Conservation (phyloP, 2,797 vertebrate genomes). For the Hippoglossus hippoglossus region DNA sequence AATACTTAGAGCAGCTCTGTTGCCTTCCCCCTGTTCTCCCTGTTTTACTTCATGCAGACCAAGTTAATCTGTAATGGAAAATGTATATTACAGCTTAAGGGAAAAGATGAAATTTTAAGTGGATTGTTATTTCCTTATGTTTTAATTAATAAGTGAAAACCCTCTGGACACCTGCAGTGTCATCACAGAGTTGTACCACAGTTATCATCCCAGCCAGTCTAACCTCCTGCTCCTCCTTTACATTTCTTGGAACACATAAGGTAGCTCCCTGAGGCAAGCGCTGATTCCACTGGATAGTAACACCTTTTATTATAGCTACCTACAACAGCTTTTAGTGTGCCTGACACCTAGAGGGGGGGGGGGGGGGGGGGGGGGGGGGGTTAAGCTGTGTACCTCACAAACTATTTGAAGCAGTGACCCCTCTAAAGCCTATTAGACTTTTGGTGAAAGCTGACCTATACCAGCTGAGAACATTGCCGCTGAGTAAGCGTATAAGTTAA, state of each 20-base stretch:
- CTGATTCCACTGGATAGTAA: conserved; percentile 64
- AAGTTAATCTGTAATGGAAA: conserved; percentile 23
- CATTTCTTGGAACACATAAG: conserved; percentile 55
- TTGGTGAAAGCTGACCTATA: conserved; percentile 44
- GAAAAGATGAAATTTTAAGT: conserved; percentile 7
- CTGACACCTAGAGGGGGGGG: conserved; percentile 46
- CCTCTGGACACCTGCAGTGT: conserved; percentile 26
- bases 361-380: conserved; percentile 42
- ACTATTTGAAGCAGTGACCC: conserved; percentile 55
- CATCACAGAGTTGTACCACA: conserved; percentile 23
- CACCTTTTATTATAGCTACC: conserved; percentile 66
- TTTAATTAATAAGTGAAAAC: conserved; percentile 15
- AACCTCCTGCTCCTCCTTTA: conserved; percentile 36
- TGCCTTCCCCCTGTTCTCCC: conserved; percentile 4
- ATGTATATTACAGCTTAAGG: conserved; percentile 15
- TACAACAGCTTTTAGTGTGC: conserved; percentile 60
- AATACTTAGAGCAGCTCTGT: conserved; percentile 21
- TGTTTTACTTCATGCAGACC: conserved; percentile 11
- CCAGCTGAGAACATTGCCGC: conserved; percentile 40
- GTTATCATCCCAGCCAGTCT: conserved; percentile 33
- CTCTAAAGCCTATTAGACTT: conserved; percentile 56
- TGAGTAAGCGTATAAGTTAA: conserved; percentile 54
- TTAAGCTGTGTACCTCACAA: conserved; percentile 45
- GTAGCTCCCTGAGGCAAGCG: conserved; percentile 44
- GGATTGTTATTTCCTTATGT: conserved; percentile 3